Percentiles rank a stretch among this genome's conserved stretches.
Conservation (phyloP, 2,113 vertebrate genomes). For the Philantomba maxwellii region DNA sequence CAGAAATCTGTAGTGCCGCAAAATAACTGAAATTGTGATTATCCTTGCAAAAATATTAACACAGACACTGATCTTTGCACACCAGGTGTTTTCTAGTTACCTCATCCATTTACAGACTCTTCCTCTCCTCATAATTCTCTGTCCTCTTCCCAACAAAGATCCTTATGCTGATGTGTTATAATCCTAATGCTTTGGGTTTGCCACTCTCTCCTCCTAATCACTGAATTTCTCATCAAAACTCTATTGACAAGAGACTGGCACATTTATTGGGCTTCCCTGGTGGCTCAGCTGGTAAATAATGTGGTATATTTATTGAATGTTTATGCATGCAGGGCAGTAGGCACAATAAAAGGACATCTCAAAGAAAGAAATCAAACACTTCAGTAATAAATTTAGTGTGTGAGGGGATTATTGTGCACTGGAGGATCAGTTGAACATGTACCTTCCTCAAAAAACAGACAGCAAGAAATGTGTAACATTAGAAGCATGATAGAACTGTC, state of each 20-base stretch:
- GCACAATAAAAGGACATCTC: neutral
- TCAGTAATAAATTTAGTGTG: neutral
- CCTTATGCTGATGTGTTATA: neutral
- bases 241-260: neutral
- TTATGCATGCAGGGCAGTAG: neutral
- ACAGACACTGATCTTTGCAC: neutral
- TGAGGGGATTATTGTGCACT: neutral
- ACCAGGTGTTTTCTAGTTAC: constrained; percentile 43
- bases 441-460: neutral
- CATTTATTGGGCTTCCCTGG: neutral
- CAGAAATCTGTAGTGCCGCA: neutral
- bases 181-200: neutral
- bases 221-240: neutral
- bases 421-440: neutral
- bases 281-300: neutral
- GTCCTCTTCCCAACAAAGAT: neutral
- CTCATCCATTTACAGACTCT: neutral
- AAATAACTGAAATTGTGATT: constrained; percentile 40
- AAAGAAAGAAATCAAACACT: neutral
- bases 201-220: neutral
- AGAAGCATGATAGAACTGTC: neutral
- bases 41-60: constrained; percentile 2
- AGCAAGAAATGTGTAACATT: neutral
- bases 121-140: neutral
- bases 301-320: neutral